Evolutionary conservation across 2,888 invertebrate genomes (phyloP).

Genomic region (Hybos culiciformis): DNA sequence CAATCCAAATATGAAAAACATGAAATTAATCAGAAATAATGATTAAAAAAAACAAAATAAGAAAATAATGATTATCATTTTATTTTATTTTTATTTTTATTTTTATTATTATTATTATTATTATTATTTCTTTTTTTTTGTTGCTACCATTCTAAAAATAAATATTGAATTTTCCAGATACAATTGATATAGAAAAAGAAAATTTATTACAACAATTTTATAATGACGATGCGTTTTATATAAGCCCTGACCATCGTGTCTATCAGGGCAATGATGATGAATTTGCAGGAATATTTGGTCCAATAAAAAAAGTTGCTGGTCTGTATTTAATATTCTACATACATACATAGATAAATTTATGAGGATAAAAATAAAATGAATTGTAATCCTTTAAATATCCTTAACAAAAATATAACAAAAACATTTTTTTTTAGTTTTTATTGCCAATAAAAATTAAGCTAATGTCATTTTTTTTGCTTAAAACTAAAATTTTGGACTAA

Average conservation of each 20-base stretch:
- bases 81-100: not conserved
- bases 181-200: slow-evolving; percentile 29
- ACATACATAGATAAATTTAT: too few relatives aligned
- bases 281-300: slow-evolving; percentile 34
- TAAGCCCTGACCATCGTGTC: slow-evolving; percentile 32
- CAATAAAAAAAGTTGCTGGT: slow-evolving; percentile 34
- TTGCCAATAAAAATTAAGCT: too few relatives aligned
- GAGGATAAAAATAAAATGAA: too few relatives aligned
- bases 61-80: not conserved
- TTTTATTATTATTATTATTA: not conserved
- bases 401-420: too few relatives aligned
- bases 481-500: too few relatives aligned
- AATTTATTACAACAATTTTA: slow-evolving; percentile 31
- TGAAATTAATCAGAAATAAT: not conserved
- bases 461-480: too few relatives aligned
- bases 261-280: slow-evolving; percentile 34
- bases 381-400: too few relatives aligned
- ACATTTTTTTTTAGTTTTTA: too few relatives aligned
- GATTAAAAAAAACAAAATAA: not conserved
- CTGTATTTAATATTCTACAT: too few relatives aligned
- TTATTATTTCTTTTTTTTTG: not conserved
- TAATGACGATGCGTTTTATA: slow-evolving; percentile 33
- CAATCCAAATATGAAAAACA: too few relatives aligned
- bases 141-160: too few relatives aligned
- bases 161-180: slow-evolving; percentile 19